Evolutionary conservation across 2,888 invertebrate species (phyloP).

Genomic region (Drosophila putrida): DNA sequence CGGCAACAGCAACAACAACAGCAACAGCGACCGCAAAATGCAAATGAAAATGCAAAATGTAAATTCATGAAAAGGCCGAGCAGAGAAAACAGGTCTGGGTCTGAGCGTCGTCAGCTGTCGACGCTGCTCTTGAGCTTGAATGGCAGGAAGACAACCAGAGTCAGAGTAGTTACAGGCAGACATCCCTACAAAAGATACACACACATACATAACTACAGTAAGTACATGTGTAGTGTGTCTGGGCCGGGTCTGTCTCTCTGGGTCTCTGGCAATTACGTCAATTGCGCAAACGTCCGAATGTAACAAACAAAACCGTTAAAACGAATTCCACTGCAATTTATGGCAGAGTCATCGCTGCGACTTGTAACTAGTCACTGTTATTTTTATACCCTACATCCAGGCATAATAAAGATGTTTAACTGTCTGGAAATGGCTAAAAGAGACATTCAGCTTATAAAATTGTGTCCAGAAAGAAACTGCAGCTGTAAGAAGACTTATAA

Average conservation of each 20-base stretch:
- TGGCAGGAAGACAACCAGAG: conserved; percentile 43
- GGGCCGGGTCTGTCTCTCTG: conserved; percentile 43
- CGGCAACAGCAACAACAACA: conserved; percentile 1
- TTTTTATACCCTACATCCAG: conserved; percentile 27
- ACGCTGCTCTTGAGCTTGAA: conserved; percentile 80
- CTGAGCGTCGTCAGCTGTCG: conserved; percentile 53
- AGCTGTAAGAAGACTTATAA: not conserved
- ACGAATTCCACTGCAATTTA: conserved; percentile 71
- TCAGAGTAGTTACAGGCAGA: conserved; percentile 14
- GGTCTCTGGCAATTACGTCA: conserved; percentile 74
- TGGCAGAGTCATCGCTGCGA: conserved; percentile 42
- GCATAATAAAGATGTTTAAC: not conserved
- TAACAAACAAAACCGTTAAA: conserved; percentile 77
- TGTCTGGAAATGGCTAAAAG: not conserved
- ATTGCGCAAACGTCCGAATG: conserved; percentile 71
- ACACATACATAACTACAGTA: conserved; percentile 6
- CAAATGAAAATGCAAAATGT: conserved; percentile 65
- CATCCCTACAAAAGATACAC: conserved; percentile 21
- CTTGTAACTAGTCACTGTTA: conserved; percentile 13
- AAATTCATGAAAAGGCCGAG: conserved; percentile 71
- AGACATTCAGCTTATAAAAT: not conserved
- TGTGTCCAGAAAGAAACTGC: too few relatives aligned
- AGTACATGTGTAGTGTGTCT: conserved; percentile 53
- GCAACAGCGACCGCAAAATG: conserved; percentile 43
- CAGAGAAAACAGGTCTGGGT: conserved; percentile 56